Evolutionary conservation across 2,888 invertebrate species (phyloP).

Genomic region (Drosophila mercatorum): DNA sequence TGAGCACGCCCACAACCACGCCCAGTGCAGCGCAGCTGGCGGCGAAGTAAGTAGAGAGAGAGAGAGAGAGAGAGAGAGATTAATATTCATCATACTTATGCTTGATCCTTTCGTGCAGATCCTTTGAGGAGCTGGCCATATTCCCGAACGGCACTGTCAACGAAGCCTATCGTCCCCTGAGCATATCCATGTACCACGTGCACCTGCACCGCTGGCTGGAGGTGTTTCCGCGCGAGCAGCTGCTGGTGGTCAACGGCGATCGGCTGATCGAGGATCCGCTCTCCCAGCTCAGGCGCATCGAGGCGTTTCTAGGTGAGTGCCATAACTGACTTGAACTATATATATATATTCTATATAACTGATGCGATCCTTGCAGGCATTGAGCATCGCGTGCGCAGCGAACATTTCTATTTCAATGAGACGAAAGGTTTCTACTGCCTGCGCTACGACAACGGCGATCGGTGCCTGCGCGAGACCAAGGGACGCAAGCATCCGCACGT

Average conservation of each 20-base stretch:
- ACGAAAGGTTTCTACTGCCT: conserved; percentile 98
- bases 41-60: conserved; percentile 76
- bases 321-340: too few species aligned
- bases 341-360: background rate
- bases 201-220: conserved; percentile 97
- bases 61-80: too few species aligned
- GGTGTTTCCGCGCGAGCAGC: conserved; percentile 95
- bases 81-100: background rate
- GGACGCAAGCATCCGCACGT: conserved; percentile 94
- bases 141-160: conserved; percentile 93
- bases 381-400: conserved; percentile 88
- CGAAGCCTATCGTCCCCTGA: conserved; percentile 92
- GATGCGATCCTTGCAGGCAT: conserved; percentile 73
- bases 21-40: conserved; percentile 80
- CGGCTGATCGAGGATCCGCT: conserved; percentile 95
- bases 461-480: conserved; percentile 93
- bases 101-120: conserved; percentile 82
- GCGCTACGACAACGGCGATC: conserved; percentile 92
- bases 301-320: conserved; percentile 92
- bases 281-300: conserved; percentile 93
- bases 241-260: conserved; percentile 98
- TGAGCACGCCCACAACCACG: conserved; percentile 66
- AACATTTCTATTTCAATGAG: conserved; percentile 98
- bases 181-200: conserved; percentile 95
- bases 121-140: conserved; percentile 93